Conservation (phyloP, 2,797 vertebrate species). For the Pangasius krempfi region DNA sequence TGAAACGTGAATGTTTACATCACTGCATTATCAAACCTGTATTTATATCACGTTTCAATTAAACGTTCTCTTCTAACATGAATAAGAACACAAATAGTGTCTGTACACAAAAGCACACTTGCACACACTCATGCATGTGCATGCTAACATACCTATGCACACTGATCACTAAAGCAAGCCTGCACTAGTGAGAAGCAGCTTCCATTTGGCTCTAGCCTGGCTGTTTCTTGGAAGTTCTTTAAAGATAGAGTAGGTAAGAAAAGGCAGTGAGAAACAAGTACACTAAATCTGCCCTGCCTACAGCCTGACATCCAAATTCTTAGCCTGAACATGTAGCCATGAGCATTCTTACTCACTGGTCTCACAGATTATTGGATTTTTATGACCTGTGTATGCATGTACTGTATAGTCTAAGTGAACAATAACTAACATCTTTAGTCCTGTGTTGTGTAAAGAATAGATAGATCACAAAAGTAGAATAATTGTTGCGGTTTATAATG, state of each 20-base stretch:
- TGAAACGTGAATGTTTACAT: conserved; percentile 36
- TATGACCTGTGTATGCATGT: not conserved
- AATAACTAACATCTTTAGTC: not conserved
- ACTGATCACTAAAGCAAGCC: conserved; percentile 3
- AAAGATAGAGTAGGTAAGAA: not conserved
- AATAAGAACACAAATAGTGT: not conserved
- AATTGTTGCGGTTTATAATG: not conserved
- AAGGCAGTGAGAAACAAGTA: conserved; percentile 22
- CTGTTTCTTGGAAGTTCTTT: conserved; percentile 21
- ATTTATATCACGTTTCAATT: conserved; percentile 12
- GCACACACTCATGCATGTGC: not conserved
- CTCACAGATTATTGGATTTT: not conserved
- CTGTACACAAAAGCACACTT: not conserved
- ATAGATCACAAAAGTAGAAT: not conserved
- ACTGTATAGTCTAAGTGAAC: not conserved
- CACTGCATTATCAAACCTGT: conserved; percentile 34
- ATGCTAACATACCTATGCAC: conserved; percentile 3
- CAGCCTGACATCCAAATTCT: conserved; percentile 27
- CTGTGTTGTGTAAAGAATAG: conserved; percentile 1
- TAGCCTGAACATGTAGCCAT: conserved; percentile 23
- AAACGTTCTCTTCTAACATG: not conserved
- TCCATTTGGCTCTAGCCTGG: conserved; percentile 23
- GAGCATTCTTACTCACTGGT: conserved; percentile 22
- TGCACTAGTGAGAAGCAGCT: not conserved
- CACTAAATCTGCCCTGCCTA: conserved; percentile 45